Conservation (phyloP, 1,140 invertebrate species). For the Atta texana region DNA sequence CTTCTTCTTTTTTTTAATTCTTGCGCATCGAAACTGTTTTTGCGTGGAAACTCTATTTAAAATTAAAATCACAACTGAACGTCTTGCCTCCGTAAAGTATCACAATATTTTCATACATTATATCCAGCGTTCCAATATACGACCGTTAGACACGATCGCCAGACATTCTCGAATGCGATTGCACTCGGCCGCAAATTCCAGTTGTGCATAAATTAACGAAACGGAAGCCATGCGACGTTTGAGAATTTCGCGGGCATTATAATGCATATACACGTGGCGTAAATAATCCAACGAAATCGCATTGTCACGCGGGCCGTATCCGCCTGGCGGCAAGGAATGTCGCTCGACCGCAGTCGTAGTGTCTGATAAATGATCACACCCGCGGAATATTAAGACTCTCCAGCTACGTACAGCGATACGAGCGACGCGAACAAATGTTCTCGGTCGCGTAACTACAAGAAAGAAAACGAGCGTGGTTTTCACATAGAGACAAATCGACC, state of each 20-base stretch:
- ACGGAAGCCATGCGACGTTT: slow-evolving; percentile 30
- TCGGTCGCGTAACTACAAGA: slow-evolving; percentile 49
- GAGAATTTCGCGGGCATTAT: slow-evolving; percentile 15
- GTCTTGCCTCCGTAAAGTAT: too few relatives aligned
- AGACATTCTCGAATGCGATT: background rate
- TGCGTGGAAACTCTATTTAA: background rate
- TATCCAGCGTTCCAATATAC: too few relatives aligned
- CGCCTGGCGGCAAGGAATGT: slow-evolving; percentile 64
- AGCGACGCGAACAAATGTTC: slow-evolving; percentile 71
- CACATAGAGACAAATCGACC: slow-evolving; percentile 63
- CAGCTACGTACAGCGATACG: slow-evolving; percentile 62
- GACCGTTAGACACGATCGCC: background rate
- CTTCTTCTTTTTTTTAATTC: background rate
- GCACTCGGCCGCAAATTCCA: background rate
- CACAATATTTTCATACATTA: background rate
- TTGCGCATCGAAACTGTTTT: background rate
- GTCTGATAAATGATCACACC: slow-evolving; percentile 70
- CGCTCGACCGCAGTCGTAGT: slow-evolving; percentile 57
- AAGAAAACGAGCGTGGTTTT: slow-evolving; percentile 56
- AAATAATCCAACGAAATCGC: slow-evolving; percentile 55
- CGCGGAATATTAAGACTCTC: slow-evolving; percentile 72
- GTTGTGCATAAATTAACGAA: slow-evolving; percentile 56
- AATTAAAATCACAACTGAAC: background rate
- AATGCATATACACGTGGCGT: slow-evolving; percentile 2
- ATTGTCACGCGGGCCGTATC: slow-evolving; percentile 61